Percentiles rank a stretch among this genome's conserved stretches.
Conservation (phyloP, 2,797 vertebrate genomes). For the Schizopygopsis pylzovi region DNA sequence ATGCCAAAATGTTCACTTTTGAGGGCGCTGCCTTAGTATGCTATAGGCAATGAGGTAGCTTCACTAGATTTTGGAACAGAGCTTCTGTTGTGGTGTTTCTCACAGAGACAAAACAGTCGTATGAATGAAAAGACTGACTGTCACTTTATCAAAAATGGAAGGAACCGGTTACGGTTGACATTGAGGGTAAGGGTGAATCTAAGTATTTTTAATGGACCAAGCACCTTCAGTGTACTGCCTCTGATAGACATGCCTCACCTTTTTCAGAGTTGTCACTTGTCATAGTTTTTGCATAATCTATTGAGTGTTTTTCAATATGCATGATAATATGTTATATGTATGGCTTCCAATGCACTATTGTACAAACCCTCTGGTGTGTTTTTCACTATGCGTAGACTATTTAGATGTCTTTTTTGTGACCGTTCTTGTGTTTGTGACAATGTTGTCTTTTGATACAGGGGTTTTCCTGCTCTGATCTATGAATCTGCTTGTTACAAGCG, state of each 20-base stretch:
- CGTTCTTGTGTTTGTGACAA: conserved; percentile 81
- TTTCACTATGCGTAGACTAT: conserved; percentile 74
- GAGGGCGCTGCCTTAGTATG: background rate
- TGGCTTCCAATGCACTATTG: conserved; percentile 55
- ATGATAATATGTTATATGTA: conserved; percentile 72
- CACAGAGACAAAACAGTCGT: conserved; percentile 52
- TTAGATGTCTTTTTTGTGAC: conserved; percentile 76
- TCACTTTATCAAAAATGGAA: conserved; percentile 29
- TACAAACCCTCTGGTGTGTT: conserved; percentile 80
- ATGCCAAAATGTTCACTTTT: background rate
- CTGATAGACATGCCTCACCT: conserved; percentile 77
- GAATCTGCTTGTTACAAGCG: conserved; percentile 94
- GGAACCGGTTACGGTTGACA: conserved; percentile 36
- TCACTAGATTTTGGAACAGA: conserved; percentile 29
- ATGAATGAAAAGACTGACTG: conserved; percentile 63
- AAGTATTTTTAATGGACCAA: conserved; percentile 79
- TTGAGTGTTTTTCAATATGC: conserved; percentile 73
- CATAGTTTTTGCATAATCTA: conserved; percentile 39
- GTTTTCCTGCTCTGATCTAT: conserved; percentile 92
- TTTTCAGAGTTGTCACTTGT: conserved; percentile 66
- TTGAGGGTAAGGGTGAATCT: conserved; percentile 53
- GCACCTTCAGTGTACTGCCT: conserved; percentile 93
- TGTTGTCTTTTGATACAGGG: conserved; percentile 96
- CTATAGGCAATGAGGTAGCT: background rate
- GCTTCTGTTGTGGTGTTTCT: conserved; percentile 39